Base-by-base conservation (phyloP, 2,113 vertebrate species). In the Riparia riparia region DNA sequence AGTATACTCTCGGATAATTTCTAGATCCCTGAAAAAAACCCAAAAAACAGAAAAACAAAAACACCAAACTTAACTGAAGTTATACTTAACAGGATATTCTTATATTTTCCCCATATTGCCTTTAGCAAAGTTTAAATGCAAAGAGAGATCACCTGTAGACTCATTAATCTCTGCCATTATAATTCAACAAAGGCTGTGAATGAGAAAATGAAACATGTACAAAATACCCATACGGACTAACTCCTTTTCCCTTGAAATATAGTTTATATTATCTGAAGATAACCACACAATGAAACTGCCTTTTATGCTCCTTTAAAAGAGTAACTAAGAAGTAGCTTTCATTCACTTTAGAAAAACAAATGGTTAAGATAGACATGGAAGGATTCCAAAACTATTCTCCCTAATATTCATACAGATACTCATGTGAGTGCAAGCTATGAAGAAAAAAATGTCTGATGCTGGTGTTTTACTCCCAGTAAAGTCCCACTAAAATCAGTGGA, bases 1-100 rank as follows among this genome's bases (percentile, higher is more conserved):
- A 24, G 98, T 97, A 92, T 99, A 99, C 24, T 98, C 98, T 86
- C 97, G 98, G 91, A 99, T 98, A 76, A 99, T 98, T 96, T 99
- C 99, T 91, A 99, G 97, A 45, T 99, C 99, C 97, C 99, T 99
- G 97, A 4, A 80, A 89, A 95, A 90, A 89, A 25, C 44, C 13
- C 2, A 6, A n/a, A 16, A 39, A 20, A 1, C 3, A 9, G 37
- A 37, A 37, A 37, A 37, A 37, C 37, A 37, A 37, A 10, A 73
- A 17, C 15, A 68, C 4, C 18, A 29, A 41, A 53, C 7, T 29
- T 74, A 44, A 58, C 32, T 22, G 2, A 73, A n/a, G 10, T 71
- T 26, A 18, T 3, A n/a, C 7, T 60, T 68, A 21, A 68, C 7
- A 61, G 31, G 17, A 53, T 28, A 51, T 14, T 15, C 37, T 42